phyloP scores from a whole-genome alignment of 2,888 invertebrate genomes.

The Lordiphosa andalusiaca region DNA sequence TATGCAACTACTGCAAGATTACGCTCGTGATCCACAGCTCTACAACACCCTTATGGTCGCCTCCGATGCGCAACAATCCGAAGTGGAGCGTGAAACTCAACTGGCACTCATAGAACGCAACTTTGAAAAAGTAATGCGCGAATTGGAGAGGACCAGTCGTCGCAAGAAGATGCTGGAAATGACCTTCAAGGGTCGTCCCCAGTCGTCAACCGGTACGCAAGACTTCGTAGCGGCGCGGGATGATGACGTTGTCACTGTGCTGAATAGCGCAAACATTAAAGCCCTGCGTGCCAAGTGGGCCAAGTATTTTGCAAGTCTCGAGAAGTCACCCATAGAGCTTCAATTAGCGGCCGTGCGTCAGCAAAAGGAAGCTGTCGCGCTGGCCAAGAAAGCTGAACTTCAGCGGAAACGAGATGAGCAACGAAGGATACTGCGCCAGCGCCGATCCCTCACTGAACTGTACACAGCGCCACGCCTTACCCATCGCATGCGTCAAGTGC shows the following conservation, averaged over 20 bases:
- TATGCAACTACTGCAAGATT: neutral
- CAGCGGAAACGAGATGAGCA: neutral
- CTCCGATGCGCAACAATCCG: neutral
- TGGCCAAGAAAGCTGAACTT: neutral
- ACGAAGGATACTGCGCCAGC: neutral
- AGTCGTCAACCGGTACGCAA: neutral
- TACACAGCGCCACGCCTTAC: conserved; percentile 9
- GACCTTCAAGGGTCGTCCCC: neutral
- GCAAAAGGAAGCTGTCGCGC: neutral
- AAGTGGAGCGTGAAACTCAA: neutral
- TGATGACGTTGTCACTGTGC: neutral
- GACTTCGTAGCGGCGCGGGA: neutral
- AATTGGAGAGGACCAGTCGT: neutral
- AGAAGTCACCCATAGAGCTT: conserved; percentile 2
- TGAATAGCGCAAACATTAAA: neutral
- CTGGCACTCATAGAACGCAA: neutral
- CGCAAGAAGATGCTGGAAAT: neutral
- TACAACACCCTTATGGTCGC: neutral
- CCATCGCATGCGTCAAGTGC: conserved; percentile 8
- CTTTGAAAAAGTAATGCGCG: neutral
- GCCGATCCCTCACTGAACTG: conserved; percentile 1
- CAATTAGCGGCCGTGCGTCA: neutral
- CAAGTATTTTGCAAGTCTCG: neutral
- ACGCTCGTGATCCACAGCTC: neutral
- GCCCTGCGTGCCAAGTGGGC: neutral